phyloP scores from a whole-genome alignment of 2,113 vertebrate species.

The Equus quagga region DNA sequence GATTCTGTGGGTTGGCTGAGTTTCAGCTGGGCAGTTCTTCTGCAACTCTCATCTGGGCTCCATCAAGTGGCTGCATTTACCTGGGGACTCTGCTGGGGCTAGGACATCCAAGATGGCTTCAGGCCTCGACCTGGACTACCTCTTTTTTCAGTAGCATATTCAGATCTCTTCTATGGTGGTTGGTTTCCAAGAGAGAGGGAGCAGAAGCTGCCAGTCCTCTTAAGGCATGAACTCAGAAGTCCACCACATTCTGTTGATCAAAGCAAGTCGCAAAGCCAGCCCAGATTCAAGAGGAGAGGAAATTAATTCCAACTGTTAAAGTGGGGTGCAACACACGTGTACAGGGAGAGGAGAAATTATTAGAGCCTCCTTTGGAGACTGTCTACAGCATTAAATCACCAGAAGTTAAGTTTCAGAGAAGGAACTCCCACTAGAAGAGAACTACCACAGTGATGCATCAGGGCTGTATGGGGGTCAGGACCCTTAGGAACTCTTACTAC shows the following conservation, averaged over 20 bases:
- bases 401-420: constrained; percentile 24
- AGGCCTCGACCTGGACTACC: not conserved
- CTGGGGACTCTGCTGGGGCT: not conserved
- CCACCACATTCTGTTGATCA: not conserved
- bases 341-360: not conserved
- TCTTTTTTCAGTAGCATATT: not conserved
- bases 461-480: not conserved
- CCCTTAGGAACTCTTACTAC: not conserved
- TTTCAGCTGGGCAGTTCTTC: not conserved
- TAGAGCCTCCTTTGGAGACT: not conserved
- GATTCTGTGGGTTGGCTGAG: not conserved
- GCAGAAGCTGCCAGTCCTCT: not conserved
- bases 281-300: not conserved
- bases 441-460: not conserved
- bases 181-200: not conserved
- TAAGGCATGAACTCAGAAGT: not conserved
- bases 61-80: not conserved
- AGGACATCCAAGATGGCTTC: not conserved
- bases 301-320: not conserved
- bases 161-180: not conserved
- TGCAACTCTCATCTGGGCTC: not conserved
- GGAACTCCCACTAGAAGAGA: not conserved
- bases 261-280: constrained; percentile 8
- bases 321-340: not conserved
- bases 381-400: not conserved